Evolutionary conservation across 2,797 vertebrate genomes (phyloP).

Genomic region (Micrastur ruficollis): DNA sequence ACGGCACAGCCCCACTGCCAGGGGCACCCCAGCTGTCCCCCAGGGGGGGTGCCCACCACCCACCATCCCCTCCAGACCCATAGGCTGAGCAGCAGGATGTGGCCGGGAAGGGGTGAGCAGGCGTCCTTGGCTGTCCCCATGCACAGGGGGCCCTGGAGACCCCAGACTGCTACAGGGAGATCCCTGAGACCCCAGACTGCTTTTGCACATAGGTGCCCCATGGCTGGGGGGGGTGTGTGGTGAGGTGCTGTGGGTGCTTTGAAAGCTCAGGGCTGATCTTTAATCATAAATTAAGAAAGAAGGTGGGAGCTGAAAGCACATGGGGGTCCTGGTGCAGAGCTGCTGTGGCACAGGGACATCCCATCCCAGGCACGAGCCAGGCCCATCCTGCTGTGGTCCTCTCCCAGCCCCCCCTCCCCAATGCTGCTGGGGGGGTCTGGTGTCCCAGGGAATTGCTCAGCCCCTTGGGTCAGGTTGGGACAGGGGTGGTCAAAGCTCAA

Average conservation of each 20-base stretch:
- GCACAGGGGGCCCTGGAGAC: background rate
- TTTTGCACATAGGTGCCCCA: background rate
- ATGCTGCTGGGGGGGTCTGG: background rate
- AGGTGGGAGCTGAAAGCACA: background rate
- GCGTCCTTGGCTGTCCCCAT: no score
- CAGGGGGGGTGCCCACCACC: no score
- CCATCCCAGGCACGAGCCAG: background rate
- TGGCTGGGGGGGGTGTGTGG: no score
- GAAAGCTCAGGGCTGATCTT: background rate
- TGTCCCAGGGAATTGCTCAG: background rate
- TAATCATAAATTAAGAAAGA: background rate
- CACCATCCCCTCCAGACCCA: no score
- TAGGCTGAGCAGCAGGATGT: no score
- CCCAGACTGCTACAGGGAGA: background rate
- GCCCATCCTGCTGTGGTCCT: no score
- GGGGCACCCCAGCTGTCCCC: no score
- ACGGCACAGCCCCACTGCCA: background rate
- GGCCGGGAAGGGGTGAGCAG: no score
- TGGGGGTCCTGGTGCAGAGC: background rate
- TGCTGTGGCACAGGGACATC: background rate
- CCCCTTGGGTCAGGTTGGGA: background rate
- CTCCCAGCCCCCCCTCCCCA: background rate
- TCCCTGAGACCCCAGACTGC: background rate
- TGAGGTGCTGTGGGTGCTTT: background rate
- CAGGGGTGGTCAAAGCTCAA: no score